These are phyloP conservation scores for Patella caerulea DNA, from an alignment of 2,888 invertebrate genomes.

Conservation along the genomic window DNA sequence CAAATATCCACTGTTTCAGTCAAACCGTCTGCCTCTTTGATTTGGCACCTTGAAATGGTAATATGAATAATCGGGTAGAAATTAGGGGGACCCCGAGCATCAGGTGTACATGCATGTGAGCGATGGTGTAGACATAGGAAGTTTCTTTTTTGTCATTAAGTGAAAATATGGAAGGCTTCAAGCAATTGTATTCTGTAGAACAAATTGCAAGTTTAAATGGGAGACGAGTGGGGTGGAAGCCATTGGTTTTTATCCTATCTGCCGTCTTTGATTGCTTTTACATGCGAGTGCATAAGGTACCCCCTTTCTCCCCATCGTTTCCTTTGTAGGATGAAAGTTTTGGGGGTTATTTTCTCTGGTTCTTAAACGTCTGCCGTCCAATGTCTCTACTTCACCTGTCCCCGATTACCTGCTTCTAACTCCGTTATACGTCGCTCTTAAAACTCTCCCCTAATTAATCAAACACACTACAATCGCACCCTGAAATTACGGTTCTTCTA, in stretches of 20 bases:
- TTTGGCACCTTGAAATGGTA: too few species aligned
- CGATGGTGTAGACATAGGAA: too few species aligned
- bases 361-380: neutral
- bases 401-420: neutral
- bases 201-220: too few species aligned
- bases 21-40: too few species aligned
- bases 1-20: too few species aligned
- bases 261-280: conserved; percentile 3
- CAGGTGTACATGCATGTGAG: too few species aligned
- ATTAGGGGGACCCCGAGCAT: too few species aligned
- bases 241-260: neutral
- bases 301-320: neutral
- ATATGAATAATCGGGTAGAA: too few species aligned
- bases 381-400: conserved; percentile 5
- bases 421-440: neutral
- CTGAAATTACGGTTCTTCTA: neutral
- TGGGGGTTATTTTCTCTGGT: neutral
- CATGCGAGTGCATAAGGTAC: conserved; percentile 4
- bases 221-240: neutral
- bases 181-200: too few species aligned
- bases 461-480: conserved; percentile 7
- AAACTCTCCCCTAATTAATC: conserved; percentile 9
- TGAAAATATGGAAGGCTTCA: too few species aligned
- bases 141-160: too few species aligned
- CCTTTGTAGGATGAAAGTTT: neutral